phyloP scores from a whole-genome alignment of 2,888 invertebrate genomes.

The Diachrysia chrysitis region DNA sequence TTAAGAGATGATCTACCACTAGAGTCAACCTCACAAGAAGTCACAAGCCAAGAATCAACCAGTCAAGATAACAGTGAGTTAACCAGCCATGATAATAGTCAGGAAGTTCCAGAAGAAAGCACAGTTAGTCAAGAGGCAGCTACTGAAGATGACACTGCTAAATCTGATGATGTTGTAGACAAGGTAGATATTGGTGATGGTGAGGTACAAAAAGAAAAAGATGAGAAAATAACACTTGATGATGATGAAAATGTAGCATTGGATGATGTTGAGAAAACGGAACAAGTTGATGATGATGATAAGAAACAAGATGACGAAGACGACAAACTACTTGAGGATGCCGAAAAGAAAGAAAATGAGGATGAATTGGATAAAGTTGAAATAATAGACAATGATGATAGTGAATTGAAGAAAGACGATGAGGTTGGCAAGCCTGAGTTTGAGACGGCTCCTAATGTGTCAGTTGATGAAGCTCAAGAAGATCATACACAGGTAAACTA shows the following conservation, averaged over 20 bases:
- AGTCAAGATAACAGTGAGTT: constrained; percentile 50
- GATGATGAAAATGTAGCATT: not conserved
- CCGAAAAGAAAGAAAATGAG: not conserved
- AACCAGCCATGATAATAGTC: constrained; percentile 41
- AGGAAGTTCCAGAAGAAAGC: constrained; percentile 48
- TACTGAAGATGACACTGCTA: constrained; percentile 37
- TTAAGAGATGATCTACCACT: constrained; percentile 51
- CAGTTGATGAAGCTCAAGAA: constrained; percentile 81
- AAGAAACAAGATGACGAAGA: not conserved
- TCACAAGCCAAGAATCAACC: constrained; percentile 53
- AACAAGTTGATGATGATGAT: constrained; percentile 65
- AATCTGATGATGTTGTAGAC: constrained; percentile 67
- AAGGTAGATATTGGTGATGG: constrained; percentile 40
- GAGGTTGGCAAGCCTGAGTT: constrained; percentile 84
- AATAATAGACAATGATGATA: constrained; percentile 52
- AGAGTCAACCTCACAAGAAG: constrained; percentile 59
- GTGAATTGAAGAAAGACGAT: constrained; percentile 65
- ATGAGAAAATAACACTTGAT: constrained; percentile 54
- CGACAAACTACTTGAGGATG: not conserved
- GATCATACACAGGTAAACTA: constrained; percentile 82
- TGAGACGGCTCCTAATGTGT: constrained; percentile 86
- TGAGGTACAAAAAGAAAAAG: constrained; percentile 62
- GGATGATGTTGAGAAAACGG: constrained; percentile 66
- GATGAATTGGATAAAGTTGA: constrained; percentile 12
- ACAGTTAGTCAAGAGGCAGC: constrained; percentile 36